phyloP scores from a whole-genome alignment of 1,140 invertebrate genomes.

The Heliconius hermathena region DNA sequence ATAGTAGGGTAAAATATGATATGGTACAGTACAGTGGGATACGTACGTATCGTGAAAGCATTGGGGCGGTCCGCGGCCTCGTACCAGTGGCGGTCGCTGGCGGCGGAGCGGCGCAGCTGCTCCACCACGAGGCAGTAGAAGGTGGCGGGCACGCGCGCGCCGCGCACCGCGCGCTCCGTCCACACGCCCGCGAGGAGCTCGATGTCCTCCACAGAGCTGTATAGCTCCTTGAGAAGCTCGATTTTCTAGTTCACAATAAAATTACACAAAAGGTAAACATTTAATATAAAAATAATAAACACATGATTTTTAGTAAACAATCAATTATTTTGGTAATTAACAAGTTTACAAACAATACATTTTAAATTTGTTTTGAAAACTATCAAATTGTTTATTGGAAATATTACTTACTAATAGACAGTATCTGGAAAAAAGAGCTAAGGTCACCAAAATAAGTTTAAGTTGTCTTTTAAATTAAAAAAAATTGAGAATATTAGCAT shows the following conservation, averaged over 20 bases:
- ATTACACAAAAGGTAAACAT: not conserved
- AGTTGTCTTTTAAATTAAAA: too few species aligned
- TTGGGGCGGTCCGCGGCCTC: conserved; percentile 55
- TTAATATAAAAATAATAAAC: too few species aligned
- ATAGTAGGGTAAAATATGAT: not conserved
- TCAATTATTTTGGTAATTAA: too few species aligned
- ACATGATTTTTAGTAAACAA: too few species aligned
- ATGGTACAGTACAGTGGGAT: conserved; percentile 32
- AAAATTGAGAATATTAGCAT: too few species aligned
- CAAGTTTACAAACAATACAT: too few species aligned
- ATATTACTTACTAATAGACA: too few species aligned
- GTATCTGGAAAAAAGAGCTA: too few species aligned
- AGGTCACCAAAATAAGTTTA: too few species aligned
- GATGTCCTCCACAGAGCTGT: conserved; percentile 58
- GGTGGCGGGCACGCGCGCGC: conserved; percentile 48
- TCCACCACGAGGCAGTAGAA: conserved; percentile 52
- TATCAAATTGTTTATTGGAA: too few species aligned
- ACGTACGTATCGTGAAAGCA: conserved; percentile 55
- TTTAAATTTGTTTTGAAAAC: too few species aligned
- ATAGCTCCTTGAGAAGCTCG: conserved; percentile 59
- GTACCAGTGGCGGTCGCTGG: conserved; percentile 63
- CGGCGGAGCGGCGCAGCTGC: conserved; percentile 45
- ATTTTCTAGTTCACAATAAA: conserved; percentile 48
- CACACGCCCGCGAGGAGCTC: conserved; percentile 62
- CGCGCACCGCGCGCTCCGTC: conserved; percentile 47